Percentiles rank a stretch among this genome's conserved stretches.
Evolutionary conservation across 2,113 vertebrate species (phyloP).

Genomic region (Lonchura striata): DNA sequence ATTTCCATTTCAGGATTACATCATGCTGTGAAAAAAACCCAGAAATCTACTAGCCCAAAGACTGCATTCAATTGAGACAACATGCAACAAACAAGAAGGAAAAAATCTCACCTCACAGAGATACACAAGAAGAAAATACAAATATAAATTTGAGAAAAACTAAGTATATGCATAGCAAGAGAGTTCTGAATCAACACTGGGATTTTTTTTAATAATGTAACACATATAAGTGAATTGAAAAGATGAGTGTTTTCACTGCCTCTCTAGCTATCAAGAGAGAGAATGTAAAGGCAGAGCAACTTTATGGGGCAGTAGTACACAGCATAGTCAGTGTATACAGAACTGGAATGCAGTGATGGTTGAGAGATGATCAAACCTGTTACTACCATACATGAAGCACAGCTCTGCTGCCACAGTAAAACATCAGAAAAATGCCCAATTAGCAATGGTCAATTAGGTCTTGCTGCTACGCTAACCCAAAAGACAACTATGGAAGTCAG

Average conservation of each 20-base stretch:
- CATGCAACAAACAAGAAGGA: neutral
- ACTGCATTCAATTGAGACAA: slow-evolving; percentile 26
- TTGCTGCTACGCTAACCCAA: neutral
- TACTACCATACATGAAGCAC: neutral
- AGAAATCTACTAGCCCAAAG: neutral
- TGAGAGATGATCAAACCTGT: neutral
- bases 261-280: neutral
- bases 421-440: neutral
- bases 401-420: neutral
- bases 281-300: neutral
- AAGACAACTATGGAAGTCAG: neutral
- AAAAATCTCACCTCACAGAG: neutral
- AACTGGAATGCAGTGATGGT: neutral
- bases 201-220: neutral
- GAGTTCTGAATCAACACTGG: neutral
- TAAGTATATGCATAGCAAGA: neutral
- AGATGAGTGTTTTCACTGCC: neutral
- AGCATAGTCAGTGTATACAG: neutral
- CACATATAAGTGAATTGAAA: neutral
- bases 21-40: neutral
- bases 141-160: neutral
- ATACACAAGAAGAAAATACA: neutral
- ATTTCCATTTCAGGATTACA: neutral
- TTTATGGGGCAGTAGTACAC: neutral
- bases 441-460: neutral